These are phyloP conservation scores for Falcaria lacertinaria DNA, from an alignment of 2,888 invertebrate genomes.

Conservation along the genomic window DNA sequence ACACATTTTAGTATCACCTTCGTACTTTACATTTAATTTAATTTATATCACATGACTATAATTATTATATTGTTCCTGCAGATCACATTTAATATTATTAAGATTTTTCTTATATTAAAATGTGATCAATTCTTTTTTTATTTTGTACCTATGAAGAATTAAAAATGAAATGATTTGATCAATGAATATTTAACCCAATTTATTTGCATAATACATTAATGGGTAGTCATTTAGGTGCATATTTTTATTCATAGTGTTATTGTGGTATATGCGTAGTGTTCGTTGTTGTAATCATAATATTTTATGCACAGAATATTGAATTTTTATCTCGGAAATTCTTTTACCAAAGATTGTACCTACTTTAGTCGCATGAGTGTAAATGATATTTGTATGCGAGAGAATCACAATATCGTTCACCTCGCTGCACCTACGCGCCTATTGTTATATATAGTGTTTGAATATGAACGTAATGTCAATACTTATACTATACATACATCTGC, in stretches of 20 bases:
- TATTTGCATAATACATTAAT: neutral
- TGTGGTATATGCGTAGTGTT: neutral
- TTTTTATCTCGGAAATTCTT: slow-evolving; percentile 1
- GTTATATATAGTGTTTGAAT: no score
- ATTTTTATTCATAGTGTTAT: neutral
- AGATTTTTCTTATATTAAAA: no score
- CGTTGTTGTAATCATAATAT: neutral
- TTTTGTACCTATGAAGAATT: no score
- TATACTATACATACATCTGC: slow-evolving; percentile 12
- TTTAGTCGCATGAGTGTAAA: neutral
- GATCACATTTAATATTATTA: no score
- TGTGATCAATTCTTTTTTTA: no score
- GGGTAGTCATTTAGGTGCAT: neutral
- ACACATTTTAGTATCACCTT: no score
- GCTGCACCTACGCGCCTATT: no score
- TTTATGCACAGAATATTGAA: neutral
- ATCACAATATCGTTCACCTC: no score
- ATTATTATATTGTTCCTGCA: no score
- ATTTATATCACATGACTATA: no score
- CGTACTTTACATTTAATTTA: no score
- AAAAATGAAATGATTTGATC: no score
- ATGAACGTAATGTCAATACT: slow-evolving; percentile 3
- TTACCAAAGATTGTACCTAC: slow-evolving; percentile 10
- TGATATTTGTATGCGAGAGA: neutral
- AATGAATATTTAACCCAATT: neutral